Evolutionary conservation across 1,140 invertebrate genomes (phyloP).

Genomic region (Cherax destructor): DNA sequence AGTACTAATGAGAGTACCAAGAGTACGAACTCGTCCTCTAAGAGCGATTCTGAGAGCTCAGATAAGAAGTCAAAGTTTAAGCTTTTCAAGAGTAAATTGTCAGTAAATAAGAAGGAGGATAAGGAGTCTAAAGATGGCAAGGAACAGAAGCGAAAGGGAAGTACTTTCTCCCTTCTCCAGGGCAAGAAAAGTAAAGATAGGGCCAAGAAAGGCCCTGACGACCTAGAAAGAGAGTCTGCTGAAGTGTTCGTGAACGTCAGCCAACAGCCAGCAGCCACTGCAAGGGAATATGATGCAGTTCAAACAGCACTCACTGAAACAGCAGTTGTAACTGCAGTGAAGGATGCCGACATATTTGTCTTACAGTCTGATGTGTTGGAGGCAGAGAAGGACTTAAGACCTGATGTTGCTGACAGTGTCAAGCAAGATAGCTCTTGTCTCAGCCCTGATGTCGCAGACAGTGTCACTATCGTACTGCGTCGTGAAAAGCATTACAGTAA

Average conservation of each 20-base stretch:
- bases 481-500: background rate
- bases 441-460: no score
- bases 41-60: slow-evolving; percentile 3
- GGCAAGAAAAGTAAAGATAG: slow-evolving; percentile 34
- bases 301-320: background rate
- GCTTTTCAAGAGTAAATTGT: background rate
- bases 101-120: background rate
- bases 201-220: background rate
- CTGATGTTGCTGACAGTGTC: background rate
- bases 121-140: background rate
- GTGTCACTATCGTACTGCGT: background rate
- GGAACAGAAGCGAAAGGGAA: slow-evolving; percentile 34
- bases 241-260: background rate
- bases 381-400: background rate
- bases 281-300: no score
- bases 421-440: no score
- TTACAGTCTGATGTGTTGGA: no score
- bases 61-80: slow-evolving; percentile 47
- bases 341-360: no score
- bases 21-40: slow-evolving; percentile 7
- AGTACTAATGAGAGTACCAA: slow-evolving; percentile 50
- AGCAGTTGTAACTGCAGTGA: no score
- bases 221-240: no score
- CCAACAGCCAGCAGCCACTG: background rate
- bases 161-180: slow-evolving; percentile 32